Evolutionary conservation across 2,888 invertebrate genomes (phyloP).

Genomic region (Ornithoptera alexandrae): DNA sequence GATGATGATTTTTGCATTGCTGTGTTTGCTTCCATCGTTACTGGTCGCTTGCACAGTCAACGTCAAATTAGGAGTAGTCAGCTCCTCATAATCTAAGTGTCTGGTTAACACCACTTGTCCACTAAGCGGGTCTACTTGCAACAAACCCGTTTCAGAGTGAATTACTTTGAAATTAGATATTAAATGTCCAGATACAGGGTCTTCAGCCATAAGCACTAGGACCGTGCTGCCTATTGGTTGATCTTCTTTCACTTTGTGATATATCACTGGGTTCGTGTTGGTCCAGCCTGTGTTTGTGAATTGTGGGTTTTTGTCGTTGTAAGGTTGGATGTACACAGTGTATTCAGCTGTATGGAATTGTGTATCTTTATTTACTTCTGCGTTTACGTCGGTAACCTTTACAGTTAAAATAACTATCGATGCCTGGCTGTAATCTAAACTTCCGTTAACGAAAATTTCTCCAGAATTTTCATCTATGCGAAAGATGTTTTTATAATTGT

Average conservation of each 20-base stretch:
- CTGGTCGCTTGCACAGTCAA: constrained; percentile 80
- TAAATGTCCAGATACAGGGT: constrained; percentile 83
- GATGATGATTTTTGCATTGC: constrained; percentile 84
- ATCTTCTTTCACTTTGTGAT: constrained; percentile 86
- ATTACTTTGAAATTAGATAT: constrained; percentile 82
- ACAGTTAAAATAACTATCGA: constrained; percentile 87
- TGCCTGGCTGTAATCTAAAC: constrained; percentile 85
- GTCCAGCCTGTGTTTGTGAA: constrained; percentile 87
- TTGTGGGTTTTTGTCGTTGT: constrained; percentile 87
- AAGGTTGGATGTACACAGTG: constrained; percentile 88
- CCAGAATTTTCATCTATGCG: constrained; percentile 85
- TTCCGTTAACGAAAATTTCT: constrained; percentile 83
- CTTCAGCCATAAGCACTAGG: constrained; percentile 84
- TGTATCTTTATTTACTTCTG: constrained; percentile 81
- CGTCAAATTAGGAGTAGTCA: constrained; percentile 80
- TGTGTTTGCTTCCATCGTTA: constrained; percentile 77
- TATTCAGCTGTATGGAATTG: constrained; percentile 85
- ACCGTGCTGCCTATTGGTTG: constrained; percentile 87
- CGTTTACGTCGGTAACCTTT: constrained; percentile 85
- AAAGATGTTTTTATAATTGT: constrained; percentile 84
- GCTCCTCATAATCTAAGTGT: constrained; percentile 87
- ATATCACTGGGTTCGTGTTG: constrained; percentile 83
- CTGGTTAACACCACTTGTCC: constrained; percentile 87
- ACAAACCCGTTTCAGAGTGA: constrained; percentile 75
- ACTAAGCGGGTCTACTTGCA: constrained; percentile 82